These are phyloP conservation scores for Bombylius major DNA, from an alignment of 2,888 invertebrate species.

Conservation along the genomic window DNA sequence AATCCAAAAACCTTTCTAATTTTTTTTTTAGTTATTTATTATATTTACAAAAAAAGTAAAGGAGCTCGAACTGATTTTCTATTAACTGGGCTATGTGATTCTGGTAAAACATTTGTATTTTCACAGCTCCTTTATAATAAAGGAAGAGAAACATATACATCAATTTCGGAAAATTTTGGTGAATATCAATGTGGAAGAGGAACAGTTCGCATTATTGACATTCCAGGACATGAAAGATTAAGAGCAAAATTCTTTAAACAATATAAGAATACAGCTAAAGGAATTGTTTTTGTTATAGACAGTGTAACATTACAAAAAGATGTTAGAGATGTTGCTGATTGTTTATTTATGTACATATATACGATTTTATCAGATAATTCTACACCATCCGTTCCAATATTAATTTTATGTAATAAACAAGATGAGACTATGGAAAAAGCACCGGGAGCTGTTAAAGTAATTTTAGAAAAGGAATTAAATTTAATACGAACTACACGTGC, in stretches of 20 bases:
- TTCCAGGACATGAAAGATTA: slow-evolving; percentile 87
- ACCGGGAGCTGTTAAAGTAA: slow-evolving; percentile 57
- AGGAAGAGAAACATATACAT: slow-evolving; percentile 67
- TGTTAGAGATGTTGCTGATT: slow-evolving; percentile 82
- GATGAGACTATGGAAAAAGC: slow-evolving; percentile 83
- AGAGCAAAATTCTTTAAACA: slow-evolving; percentile 74
- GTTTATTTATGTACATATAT: no score
- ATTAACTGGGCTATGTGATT: slow-evolving; percentile 73
- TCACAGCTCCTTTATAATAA: slow-evolving; percentile 61
- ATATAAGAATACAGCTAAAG: slow-evolving; percentile 65
- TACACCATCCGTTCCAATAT: slow-evolving; percentile 45
- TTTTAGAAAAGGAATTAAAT: slow-evolving; percentile 85
- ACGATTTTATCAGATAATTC: slow-evolving; percentile 60
- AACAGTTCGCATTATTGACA: slow-evolving; percentile 60
- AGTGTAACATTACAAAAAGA: slow-evolving; percentile 77
- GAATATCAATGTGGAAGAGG: slow-evolving; percentile 36
- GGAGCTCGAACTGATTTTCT: slow-evolving; percentile 52
- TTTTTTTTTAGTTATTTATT: slow-evolving; percentile 22
- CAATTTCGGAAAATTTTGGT: slow-evolving; percentile 77
- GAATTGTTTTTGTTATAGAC: slow-evolving; percentile 80
- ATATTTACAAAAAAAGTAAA: slow-evolving; percentile 26
- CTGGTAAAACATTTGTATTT: slow-evolving; percentile 83
- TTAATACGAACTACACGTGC: slow-evolving; percentile 74
- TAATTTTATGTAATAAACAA: slow-evolving; percentile 88
- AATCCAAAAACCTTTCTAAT: background rate